Evolutionary conservation across 2,113 vertebrate species (phyloP).

Genomic region (Lepisosteus osseus): DNA sequence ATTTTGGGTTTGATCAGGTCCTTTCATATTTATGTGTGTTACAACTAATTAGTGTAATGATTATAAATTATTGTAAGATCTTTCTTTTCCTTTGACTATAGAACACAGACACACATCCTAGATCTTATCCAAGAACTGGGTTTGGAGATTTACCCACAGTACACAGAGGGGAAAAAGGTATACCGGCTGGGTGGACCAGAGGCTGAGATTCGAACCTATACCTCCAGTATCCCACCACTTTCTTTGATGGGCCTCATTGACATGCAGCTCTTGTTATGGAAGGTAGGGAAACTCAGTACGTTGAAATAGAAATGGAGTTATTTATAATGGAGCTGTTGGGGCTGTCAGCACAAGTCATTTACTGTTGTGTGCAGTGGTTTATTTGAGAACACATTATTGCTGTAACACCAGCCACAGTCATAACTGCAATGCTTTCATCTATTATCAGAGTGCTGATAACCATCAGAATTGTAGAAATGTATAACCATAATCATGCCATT

Average conservation of each 20-base stretch:
- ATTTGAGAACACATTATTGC: no score
- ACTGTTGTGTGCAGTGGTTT: no score
- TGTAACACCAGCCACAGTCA: no score
- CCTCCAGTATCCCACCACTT: conserved; percentile 48
- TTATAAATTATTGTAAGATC: background rate
- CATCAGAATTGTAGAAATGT: no score
- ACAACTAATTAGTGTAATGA: no score
- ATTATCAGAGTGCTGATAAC: no score
- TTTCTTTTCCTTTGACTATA: conserved; percentile 28
- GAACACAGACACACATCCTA: conserved; percentile 59
- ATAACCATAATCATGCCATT: no score
- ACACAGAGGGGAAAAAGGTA: conserved; percentile 59
- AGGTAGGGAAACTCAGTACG: conserved; percentile 40
- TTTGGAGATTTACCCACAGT: conserved; percentile 57
- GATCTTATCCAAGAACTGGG: conserved; percentile 61
- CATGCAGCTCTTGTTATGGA: conserved; percentile 51
- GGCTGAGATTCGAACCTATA: conserved; percentile 50
- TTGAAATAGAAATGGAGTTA: no score
- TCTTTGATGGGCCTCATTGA: conserved; percentile 54
- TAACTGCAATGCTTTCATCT: no score
- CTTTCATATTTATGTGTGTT: background rate
- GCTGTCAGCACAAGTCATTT: no score
- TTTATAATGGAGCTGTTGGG: no score
- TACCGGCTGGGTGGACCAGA: conserved; percentile 51
- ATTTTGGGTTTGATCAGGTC: background rate